phyloP scores from a whole-genome alignment of 2,113 vertebrate genomes.

The Forbesichthys papilliferus region DNA sequence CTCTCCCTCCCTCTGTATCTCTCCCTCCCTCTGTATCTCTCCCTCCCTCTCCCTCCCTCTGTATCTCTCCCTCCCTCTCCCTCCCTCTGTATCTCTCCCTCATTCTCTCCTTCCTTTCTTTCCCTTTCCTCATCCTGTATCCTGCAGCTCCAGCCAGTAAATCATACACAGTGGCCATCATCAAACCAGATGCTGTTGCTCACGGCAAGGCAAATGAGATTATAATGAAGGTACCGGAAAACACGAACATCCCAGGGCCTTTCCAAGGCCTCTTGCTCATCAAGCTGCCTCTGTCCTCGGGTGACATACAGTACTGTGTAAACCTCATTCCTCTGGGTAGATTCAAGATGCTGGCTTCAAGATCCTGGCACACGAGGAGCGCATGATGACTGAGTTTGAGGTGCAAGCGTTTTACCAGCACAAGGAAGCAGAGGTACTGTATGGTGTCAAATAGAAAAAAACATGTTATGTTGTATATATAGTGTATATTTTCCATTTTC shows the following conservation, averaged over 20 bases:
- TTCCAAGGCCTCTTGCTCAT: neutral
- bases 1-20: no score
- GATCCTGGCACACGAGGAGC: conserved; percentile 80
- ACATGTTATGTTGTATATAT: no score
- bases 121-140: neutral
- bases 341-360: conserved; percentile 86
- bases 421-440: conserved; percentile 77
- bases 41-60: no score
- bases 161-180: conserved; percentile 83
- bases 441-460: neutral
- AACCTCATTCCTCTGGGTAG: conserved; percentile 59
- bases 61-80: no score
- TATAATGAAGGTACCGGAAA: conserved; percentile 82
- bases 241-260: conserved; percentile 23
- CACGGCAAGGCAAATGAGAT: conserved; percentile 85
- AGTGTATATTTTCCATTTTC: no score
- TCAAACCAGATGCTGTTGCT: conserved; percentile 87
- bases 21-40: neutral
- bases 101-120: neutral
- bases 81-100: neutral
- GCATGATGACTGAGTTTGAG: conserved; percentile 76
- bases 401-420: conserved; percentile 80
- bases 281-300: conserved; percentile 23
- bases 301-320: conserved; percentile 4
- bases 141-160: conserved; percentile 73